A percentile compares a stretch with the other conserved stretches of the same genome.
Evolutionary conservation across 1,140 invertebrate genomes (phyloP).

Genomic region (Drosophila pseudoananassae): DNA sequence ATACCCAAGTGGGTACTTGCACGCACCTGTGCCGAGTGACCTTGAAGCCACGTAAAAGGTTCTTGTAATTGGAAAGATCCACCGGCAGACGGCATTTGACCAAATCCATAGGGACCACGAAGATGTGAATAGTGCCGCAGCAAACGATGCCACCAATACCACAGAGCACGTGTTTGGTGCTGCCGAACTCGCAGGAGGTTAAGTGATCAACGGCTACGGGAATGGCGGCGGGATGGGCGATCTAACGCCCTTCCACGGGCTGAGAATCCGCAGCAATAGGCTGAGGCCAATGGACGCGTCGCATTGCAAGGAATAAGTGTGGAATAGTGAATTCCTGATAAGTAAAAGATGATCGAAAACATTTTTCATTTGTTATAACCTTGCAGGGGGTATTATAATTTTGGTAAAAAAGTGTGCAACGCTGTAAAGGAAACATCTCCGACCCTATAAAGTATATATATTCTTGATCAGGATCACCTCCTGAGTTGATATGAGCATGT

Average conservation of each 20-base stretch:
- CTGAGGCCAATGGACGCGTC: slow-evolving; percentile 83
- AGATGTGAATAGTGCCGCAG: slow-evolving; percentile 94
- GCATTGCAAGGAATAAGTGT: slow-evolving; percentile 87
- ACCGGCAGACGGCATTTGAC: slow-evolving; percentile 95
- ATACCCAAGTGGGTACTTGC: slow-evolving; percentile 26
- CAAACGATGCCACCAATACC: slow-evolving; percentile 97
- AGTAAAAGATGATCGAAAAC: too few species aligned
- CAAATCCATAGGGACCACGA: slow-evolving; percentile 97
- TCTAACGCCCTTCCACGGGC: slow-evolving; percentile 85
- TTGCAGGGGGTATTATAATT: too few species aligned
- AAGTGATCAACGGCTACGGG: slow-evolving; percentile 82
- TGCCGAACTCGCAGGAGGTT: slow-evolving; percentile 97
- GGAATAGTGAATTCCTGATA: slow-evolving; percentile 90
- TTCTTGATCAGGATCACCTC: too few species aligned
- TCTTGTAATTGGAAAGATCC: slow-evolving; percentile 89
- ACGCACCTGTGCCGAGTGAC: slow-evolving; percentile 90
- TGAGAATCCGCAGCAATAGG: slow-evolving; percentile 58
- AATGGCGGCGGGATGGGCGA: slow-evolving; percentile 85
- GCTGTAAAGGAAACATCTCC: too few species aligned
- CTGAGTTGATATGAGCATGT: too few species aligned
- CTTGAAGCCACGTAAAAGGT: slow-evolving; percentile 89
- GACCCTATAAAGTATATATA: too few species aligned
- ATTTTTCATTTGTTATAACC: too few species aligned
- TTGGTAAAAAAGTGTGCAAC: too few species aligned
- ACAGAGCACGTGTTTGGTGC: slow-evolving; percentile 95